Base-by-base conservation (phyloP, 2,113 vertebrate species). In the Jacana jacana region DNA sequence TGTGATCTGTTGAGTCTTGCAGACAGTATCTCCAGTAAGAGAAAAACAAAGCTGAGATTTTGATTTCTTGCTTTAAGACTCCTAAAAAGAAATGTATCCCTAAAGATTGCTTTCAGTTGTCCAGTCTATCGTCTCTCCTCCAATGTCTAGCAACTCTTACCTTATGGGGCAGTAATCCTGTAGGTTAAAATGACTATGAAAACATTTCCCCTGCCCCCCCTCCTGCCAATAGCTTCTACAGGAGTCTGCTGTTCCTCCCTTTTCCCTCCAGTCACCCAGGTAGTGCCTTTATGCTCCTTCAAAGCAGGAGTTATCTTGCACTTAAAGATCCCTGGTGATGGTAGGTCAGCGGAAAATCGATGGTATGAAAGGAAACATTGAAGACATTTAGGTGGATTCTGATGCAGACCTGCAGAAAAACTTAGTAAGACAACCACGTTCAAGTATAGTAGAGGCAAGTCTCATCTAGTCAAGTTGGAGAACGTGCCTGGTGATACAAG, bases 161-260 rank as follows among this genome's bases (percentile, higher is more conserved):
- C 27, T 81, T 69, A 78, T 7, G 6, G 22, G 9, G 31, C 13
- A 55, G 33, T 68, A 78, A 81, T 22, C 17, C 15, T 25, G 5
- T 15, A 72, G n/a, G 17, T 40, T 35, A 75, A 61, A 91, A 37
- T 24, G 84, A 48, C 35, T 37, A 19, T 10, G 20, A 57, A 60
- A 87, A 37, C 9, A 17, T 17, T 4, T 1, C 15, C 31, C 6
- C 6, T 4, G 2, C 5, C 2, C 8, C 10, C 18, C 13, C 10
- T 15, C 42, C 42, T 15, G 6, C 42, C 6, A 31, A 18, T 3
- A 77, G 11, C 33, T 82, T 86, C 63, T 52, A 27, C 20, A 52
- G 39, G 27, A 70, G 15, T 31, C 22, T 63, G 27, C 49, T 48
- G 12, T 31, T 91, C 9, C 6, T 11, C 27, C 42, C 35, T 40